Base-by-base conservation (phyloP, 1,140 invertebrate genomes). In the Drosophila paulistorum region DNA sequence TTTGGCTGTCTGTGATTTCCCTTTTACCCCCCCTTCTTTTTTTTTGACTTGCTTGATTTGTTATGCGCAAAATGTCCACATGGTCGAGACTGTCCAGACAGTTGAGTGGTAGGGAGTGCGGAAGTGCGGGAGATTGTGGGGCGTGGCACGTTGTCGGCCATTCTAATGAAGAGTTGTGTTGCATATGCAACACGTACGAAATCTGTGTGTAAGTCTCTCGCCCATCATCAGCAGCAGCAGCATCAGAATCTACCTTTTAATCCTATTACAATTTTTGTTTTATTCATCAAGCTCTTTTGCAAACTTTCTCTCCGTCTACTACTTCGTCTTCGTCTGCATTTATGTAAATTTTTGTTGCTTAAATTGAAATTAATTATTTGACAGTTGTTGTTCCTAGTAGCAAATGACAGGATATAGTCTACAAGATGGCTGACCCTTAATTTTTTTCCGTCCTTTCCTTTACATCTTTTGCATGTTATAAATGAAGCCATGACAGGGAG, bases 301-400 rank as follows among this genome's bases (percentile, higher is more conserved):
- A 17, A 30, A 11, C 7, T 62, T 65, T 26, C 42, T 67, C 65
- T 66, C 23, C 33, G 37, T 41, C 20, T 42, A n/a, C 45, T 4
- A 17, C 42, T 51, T 57, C 30, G 45, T 41, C 41, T 42, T 33
- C 48, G 35, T 58, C 70, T 72, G 71, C 77, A 84, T 89, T 87
- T 87, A 87, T 89, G 84, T 70, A 87, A 83, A 87, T 87, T 89
- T 75, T 58, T 78, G 74, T 87, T 87, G 83, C 85, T 87, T 87
- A 89, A 87, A 87, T 87, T 87, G 80, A 87, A 87, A 87, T 87
- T 87, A 87, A 87, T 87, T 87, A 87, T 87, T 87, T 87, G 80
- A 83, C 83, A 87, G 83, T 87, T 87, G 83, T 86, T 77, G 79
- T 79, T 39, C 37, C 37, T 39, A 39, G 37, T 74, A 71, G 74